Evolutionary conservation across 2,888 invertebrate genomes (phyloP), one percentile per base, ranked within the genome.

Genomic region (Melieria picta): DNA sequence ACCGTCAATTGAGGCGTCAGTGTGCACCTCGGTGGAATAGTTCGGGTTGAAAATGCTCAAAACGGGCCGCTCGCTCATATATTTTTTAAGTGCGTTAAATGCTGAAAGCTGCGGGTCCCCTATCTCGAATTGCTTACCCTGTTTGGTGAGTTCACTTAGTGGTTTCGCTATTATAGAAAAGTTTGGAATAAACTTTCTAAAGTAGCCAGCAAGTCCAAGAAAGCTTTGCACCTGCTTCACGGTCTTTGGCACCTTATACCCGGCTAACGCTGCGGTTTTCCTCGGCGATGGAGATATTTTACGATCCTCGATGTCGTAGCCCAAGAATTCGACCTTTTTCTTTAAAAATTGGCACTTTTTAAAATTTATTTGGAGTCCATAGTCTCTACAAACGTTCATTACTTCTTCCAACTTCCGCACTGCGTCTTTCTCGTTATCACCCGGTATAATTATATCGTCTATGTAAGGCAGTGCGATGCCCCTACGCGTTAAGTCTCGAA

Each of bases 191-290:
- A 52, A 13, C 1, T 57, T 65, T 9, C 57, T 56, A 57, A 65
- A 65, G 11, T 48, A 63, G 3, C 63, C 47, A 9, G 43, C 52
- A 4, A 65, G 47, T 13, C 64, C 64, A 13, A 63, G 16, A 13
- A 63, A 63, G 48, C 63, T 63, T 48, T 63, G 13, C 63, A 48
- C 11, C 48, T 63, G 63, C 48, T 63, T 63, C 1, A 63, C 13
- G 11, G 46, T 63, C 9, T 63, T 4, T 16, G 81, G 81, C 10
- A 65, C 50, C 1, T 78, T 78, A 72, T 77, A 82, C 4, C 75
- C 74, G n/a, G 67, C 10, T 13, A 82, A 76, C 0, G 77, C 79
- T 30, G 16, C 43, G 10, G 76, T 75, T 70, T 82, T 82, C 5
- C 45, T 13, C 10, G 71, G 62, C 6, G 77, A 77, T 7, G 80